phyloP scores from a whole-genome alignment of 2,797 vertebrate species.

The Xenentodon cancila region DNA sequence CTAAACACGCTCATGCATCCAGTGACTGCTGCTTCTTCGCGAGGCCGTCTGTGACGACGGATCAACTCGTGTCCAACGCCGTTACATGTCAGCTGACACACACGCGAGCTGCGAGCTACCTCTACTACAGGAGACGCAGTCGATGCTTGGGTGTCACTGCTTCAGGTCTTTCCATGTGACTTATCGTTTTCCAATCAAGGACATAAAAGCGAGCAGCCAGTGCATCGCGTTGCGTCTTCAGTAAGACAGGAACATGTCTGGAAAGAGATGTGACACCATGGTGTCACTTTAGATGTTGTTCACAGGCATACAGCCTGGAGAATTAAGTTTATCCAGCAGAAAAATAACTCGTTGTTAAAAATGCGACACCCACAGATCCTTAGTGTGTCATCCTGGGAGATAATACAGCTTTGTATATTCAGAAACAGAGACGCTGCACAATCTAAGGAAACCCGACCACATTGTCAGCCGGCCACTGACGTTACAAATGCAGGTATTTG shows the following conservation, averaged over 20 bases:
- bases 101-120: neutral
- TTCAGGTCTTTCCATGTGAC: conserved; percentile 3
- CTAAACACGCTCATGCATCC: conserved; percentile 16
- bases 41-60: conserved; percentile 21
- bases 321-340: conserved; percentile 13
- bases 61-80: neutral
- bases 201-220: neutral
- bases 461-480: neutral
- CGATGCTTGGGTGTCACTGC: conserved; percentile 2
- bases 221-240: conserved; percentile 10
- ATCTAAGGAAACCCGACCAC: neutral
- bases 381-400: conserved; percentile 1
- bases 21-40: conserved; percentile 28
- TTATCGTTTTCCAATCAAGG: neutral
- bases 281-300: conserved; percentile 32
- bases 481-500: conserved; percentile 4
- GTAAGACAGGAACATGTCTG: conserved; percentile 23
- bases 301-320: conserved; percentile 16
- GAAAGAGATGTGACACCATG: conserved; percentile 24
- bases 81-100: conserved; percentile 1
- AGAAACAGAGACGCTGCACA: no score
- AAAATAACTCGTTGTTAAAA: conserved; percentile 23
- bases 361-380: conserved; percentile 4
- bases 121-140: neutral
- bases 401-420: neutral